Conservation (phyloP, 2,888 invertebrate species). For the Leucozona laternaria region DNA sequence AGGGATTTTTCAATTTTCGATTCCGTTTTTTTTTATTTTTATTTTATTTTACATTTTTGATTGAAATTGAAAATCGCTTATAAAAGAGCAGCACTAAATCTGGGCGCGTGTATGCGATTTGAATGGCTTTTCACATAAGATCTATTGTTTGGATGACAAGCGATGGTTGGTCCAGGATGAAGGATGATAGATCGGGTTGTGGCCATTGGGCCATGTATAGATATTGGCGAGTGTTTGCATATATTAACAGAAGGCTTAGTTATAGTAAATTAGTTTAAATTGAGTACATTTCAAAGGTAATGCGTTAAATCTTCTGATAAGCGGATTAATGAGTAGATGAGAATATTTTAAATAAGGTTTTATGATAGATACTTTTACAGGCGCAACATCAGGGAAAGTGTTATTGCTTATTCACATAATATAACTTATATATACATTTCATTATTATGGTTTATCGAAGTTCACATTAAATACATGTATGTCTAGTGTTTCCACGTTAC, state of each 20-base stretch:
- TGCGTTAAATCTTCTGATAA: slow-evolving; percentile 26
- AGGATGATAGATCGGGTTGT: slow-evolving; percentile 70
- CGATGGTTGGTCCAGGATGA: slow-evolving; percentile 65
- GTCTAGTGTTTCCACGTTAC: too few relatives aligned
- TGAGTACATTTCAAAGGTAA: slow-evolving; percentile 17
- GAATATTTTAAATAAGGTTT: neutral
- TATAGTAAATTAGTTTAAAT: slow-evolving; percentile 46
- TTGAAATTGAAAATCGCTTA: slow-evolving; percentile 73
- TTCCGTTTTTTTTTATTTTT: slow-evolving; percentile 22
- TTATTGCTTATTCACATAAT: too few relatives aligned
- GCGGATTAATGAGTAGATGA: slow-evolving; percentile 1
- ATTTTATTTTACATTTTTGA: slow-evolving; percentile 49
- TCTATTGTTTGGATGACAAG: slow-evolving; percentile 66
- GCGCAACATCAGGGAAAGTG: neutral
- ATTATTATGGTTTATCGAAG: too few relatives aligned
- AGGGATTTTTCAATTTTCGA: slow-evolving; percentile 75
- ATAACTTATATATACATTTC: too few relatives aligned
- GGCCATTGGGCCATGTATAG: slow-evolving; percentile 64
- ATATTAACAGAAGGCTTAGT: slow-evolving; percentile 45
- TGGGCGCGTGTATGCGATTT: slow-evolving; percentile 70
- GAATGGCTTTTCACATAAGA: slow-evolving; percentile 63
- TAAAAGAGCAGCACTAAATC: slow-evolving; percentile 48
- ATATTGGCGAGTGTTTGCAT: slow-evolving; percentile 61
- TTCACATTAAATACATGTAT: too few relatives aligned
- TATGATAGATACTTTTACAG: neutral